These are phyloP conservation scores for Apis laboriosa DNA, from an alignment of 1,140 invertebrate species.

Conservation along the genomic window DNA sequence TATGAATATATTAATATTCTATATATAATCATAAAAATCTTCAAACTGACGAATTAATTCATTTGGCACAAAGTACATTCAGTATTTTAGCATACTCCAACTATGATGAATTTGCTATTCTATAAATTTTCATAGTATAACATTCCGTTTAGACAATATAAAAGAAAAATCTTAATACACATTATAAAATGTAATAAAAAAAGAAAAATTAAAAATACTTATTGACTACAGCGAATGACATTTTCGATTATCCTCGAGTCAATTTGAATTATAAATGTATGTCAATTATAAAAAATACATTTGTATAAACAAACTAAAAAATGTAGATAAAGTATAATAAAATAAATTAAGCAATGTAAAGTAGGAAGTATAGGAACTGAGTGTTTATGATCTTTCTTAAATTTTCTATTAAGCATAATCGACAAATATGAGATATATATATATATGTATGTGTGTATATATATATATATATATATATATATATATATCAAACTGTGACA, in stretches of 20 bases:
- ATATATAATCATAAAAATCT: slow-evolving; percentile 30
- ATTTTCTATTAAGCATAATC: slow-evolving; percentile 31
- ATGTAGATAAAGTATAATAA: slow-evolving; percentile 8
- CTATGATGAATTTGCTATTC: slow-evolving; percentile 68
- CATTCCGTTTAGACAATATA: slow-evolving; percentile 61
- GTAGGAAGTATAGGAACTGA: slow-evolving; percentile 32
- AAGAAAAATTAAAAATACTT: slow-evolving; percentile 45
- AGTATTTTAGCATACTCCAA: slow-evolving; percentile 71
- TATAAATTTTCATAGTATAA: slow-evolving; percentile 66
- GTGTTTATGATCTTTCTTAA: background rate
- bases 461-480: no score
- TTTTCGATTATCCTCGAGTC: slow-evolving; percentile 71
- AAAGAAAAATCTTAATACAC: slow-evolving; percentile 56
- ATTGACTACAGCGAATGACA: slow-evolving; percentile 64
- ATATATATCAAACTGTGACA: slow-evolving; percentile 21
- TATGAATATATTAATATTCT: no score
- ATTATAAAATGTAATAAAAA: slow-evolving; percentile 47
- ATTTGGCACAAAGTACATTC: slow-evolving; percentile 77
- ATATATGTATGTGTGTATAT: no score
- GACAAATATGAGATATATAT: background rate
- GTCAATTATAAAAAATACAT: slow-evolving; percentile 3
- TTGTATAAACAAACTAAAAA: slow-evolving; percentile 1
- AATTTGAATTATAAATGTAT: slow-evolving; percentile 25
- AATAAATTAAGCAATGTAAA: slow-evolving; percentile 33
- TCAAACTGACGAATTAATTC: slow-evolving; percentile 52